These are phyloP conservation scores for Agrochola circellaris DNA, from an alignment of 2,888 invertebrate genomes.

Conservation along the genomic window DNA sequence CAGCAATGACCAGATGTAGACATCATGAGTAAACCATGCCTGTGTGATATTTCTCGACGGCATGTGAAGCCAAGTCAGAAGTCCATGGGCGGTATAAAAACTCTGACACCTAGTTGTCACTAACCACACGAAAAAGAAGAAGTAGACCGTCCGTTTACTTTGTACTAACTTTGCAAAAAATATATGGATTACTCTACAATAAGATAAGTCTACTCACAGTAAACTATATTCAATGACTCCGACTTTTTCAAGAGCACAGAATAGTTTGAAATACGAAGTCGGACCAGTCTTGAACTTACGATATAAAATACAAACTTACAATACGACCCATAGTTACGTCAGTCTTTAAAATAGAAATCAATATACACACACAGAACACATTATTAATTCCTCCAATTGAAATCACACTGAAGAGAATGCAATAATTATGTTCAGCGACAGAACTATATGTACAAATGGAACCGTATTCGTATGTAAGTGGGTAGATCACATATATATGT, in stretches of 20 bases:
- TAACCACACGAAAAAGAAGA: no score
- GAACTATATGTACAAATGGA: slow-evolving; percentile 54
- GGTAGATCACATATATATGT: slow-evolving; percentile 74
- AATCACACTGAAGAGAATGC: slow-evolving; percentile 29
- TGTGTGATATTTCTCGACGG: no score
- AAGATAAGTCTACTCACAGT: not conserved
- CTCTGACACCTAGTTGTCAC: no score
- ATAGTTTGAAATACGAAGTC: not conserved
- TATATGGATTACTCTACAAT: not conserved
- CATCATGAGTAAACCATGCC: no score
- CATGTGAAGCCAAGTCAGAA: no score
- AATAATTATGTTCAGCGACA: slow-evolving; percentile 29
- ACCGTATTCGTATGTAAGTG: slow-evolving; percentile 43
- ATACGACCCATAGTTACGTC: no score
- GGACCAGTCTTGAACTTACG: not conserved
- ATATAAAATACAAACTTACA: no score
- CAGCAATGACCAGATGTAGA: no score
- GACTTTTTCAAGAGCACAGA: not conserved
- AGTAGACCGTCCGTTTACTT: no score
- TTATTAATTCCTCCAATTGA: slow-evolving; percentile 29
- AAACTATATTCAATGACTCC: not conserved
- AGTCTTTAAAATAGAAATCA: no score
- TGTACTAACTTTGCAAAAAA: not conserved
- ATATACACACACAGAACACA: not conserved
- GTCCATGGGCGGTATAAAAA: no score